Evolutionary conservation across 2,888 invertebrate genomes (phyloP).

Genomic region (Trachelus iudaicus): DNA sequence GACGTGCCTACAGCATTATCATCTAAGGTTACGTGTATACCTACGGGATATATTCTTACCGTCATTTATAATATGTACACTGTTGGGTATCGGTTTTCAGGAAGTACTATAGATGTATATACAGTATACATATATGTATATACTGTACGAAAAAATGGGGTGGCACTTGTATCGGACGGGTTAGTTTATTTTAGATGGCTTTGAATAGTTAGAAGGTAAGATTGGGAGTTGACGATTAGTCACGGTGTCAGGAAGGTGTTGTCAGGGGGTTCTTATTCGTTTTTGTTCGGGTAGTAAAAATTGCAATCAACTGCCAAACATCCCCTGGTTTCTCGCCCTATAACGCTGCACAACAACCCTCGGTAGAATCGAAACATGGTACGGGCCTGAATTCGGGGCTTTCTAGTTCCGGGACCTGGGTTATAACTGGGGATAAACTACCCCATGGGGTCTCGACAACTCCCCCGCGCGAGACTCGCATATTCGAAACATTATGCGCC

Average conservation of each 20-base stretch:
- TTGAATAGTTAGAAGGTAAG: neutral
- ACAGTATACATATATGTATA: neutral
- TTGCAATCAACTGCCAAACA: constrained; percentile 30
- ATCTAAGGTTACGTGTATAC: neutral
- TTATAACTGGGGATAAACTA: constrained; percentile 5
- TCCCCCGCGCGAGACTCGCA: constrained; percentile 27
- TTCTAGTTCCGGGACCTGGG: constrained; percentile 6
- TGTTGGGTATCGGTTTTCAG: neutral
- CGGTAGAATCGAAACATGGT: neutral
- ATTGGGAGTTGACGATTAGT: neutral
- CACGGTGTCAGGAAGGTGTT: constrained; percentile 1
- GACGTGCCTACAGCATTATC: neutral
- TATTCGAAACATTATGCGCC: constrained; percentile 45
- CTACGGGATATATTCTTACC: neutral
- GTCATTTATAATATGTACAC: neutral
- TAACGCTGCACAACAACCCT: constrained; percentile 10
- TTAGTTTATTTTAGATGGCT: neutral
- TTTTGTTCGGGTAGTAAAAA: constrained; percentile 24
- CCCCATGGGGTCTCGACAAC: constrained; percentile 35
- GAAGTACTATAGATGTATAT: neutral
- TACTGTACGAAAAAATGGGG: neutral
- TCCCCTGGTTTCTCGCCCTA: constrained; percentile 20
- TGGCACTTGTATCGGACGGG: neutral
- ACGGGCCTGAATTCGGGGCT: neutral
- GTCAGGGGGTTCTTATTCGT: neutral